Percentiles rank a stretch among this genome's conserved stretches.
Conservation (phyloP, 2,888 invertebrate species). For the Schizaphis graminum region DNA sequence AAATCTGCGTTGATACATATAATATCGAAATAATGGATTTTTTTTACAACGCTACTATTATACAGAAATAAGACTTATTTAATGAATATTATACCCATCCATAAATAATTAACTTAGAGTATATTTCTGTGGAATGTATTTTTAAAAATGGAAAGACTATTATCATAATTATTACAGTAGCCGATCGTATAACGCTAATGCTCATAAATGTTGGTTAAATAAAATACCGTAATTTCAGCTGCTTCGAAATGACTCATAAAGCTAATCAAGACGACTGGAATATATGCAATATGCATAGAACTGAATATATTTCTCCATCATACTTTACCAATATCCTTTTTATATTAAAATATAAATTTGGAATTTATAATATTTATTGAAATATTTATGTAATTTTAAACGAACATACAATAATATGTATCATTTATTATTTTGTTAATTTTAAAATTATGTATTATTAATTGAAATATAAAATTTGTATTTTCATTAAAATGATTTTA, state of each 20-base stretch:
- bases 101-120: not conserved
- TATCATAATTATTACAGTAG: not conserved
- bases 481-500: not conserved
- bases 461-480: not conserved
- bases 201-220: not conserved
- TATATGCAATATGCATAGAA: not conserved
- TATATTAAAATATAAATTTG: not conserved
- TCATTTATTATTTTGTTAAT: not conserved
- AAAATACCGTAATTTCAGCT: not conserved
- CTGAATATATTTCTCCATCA: not conserved
- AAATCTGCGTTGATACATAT: not conserved
- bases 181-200: not conserved
- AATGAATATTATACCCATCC: not conserved
- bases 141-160: not conserved
- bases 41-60: not conserved
- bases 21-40: not conserved
- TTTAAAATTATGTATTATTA: not conserved
- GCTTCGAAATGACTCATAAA: not conserved
- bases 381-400: not conserved
- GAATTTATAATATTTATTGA: not conserved
- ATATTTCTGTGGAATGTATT: not conserved
- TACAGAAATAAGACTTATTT: not conserved
- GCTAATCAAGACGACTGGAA: not conserved
- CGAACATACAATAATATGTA: not conserved
- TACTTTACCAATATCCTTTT: not conserved